Evolutionary conservation across 1,140 invertebrate genomes (phyloP).

Genomic region (Pachypeltis micranthus): DNA sequence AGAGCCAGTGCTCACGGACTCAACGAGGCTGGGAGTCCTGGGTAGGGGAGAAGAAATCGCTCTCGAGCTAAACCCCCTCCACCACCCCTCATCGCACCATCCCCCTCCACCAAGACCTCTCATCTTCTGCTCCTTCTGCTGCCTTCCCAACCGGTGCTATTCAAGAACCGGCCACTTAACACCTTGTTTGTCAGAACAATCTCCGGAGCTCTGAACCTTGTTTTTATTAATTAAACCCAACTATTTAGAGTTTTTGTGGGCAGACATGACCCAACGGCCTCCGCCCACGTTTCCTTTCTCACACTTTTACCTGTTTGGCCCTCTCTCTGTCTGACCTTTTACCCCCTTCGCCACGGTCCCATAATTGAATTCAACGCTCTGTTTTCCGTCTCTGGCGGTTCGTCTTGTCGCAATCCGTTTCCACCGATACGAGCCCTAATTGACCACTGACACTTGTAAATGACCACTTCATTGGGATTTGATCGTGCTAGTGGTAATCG

Average conservation of each 20-base stretch:
- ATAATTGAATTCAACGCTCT: too few relatives aligned
- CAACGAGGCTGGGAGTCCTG: neutral
- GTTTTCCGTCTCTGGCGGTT: too few relatives aligned
- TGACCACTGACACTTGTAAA: too few relatives aligned
- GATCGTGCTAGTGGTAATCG: too few relatives aligned
- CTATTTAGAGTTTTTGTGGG: slow-evolving; percentile 9
- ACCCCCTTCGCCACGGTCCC: too few relatives aligned
- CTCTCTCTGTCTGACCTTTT: too few relatives aligned
- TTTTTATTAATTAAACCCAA: slow-evolving; percentile 10
- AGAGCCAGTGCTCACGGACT: neutral
- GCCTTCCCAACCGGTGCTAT: neutral
- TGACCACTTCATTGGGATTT: too few relatives aligned
- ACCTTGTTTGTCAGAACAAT: slow-evolving; percentile 9
- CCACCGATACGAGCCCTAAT: too few relatives aligned
- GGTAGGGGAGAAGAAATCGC: neutral
- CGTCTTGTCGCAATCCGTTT: too few relatives aligned
- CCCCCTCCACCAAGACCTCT: too few relatives aligned
- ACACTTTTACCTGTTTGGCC: neutral
- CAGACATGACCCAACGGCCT: slow-evolving; percentile 1
- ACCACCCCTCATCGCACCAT: neutral
- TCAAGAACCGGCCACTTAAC: slow-evolving; percentile 9
- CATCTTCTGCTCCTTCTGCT: neutral
- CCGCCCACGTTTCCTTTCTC: neutral
- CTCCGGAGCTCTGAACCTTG: neutral
- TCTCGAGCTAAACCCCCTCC: neutral